phyloP scores from a whole-genome alignment of 1,140 invertebrate species.

The Druon quercuslanigerum region DNA sequence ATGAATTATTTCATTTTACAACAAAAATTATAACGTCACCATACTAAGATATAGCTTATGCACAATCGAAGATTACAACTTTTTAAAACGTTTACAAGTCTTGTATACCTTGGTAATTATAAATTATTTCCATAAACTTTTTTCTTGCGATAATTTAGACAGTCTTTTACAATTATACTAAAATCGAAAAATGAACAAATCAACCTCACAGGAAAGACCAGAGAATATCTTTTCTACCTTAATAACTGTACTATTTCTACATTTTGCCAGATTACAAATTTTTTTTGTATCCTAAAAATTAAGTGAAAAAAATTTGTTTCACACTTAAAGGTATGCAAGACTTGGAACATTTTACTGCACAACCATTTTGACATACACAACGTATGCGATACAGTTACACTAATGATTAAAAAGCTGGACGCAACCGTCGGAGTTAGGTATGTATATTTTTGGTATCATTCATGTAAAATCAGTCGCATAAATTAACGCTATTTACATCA shows the following conservation, averaged over 20 bases:
- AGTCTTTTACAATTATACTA: no score
- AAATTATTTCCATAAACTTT: not conserved
- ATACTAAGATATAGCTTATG: not conserved
- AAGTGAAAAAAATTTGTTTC: not conserved
- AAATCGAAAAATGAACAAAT: no score
- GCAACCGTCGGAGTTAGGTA: constrained; percentile 27
- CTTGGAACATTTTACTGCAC: constrained; percentile 8
- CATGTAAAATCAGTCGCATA: constrained; percentile 25
- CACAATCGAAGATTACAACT: constrained; percentile 9
- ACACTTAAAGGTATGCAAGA: constrained; percentile 10
- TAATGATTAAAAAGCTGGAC: constrained; percentile 28
- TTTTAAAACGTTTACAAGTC: not conserved
- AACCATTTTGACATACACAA: constrained; percentile 27
- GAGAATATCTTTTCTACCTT: no score
- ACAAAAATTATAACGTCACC: constrained; percentile 4
- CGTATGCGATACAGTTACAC: not conserved
- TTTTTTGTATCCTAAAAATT: not conserved
- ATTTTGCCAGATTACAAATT: not conserved
- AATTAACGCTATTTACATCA: constrained; percentile 24
- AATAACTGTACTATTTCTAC: not conserved
- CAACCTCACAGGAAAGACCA: no score
- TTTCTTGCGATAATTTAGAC: not conserved
- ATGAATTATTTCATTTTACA: constrained; percentile 9
- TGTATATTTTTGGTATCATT: constrained; percentile 30
- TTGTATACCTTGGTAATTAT: constrained; percentile 9